Evolutionary conservation across 2,888 invertebrate species (phyloP), one percentile per base, ranked within the genome.

Genomic region (Noctua fimbriata): DNA sequence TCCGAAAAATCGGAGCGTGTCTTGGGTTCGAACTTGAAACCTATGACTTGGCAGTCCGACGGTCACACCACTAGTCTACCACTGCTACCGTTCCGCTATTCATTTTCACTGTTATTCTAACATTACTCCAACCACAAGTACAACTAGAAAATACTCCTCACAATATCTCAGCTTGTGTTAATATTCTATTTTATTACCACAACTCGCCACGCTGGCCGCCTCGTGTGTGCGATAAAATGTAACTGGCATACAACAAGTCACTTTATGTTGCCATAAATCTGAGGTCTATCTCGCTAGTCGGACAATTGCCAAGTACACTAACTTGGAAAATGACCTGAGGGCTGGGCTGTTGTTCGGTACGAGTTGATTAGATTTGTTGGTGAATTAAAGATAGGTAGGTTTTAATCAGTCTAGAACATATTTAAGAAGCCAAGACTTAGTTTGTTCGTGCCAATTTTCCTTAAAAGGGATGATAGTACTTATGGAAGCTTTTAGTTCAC

Each of bases 231-330:
- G 14, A 84, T 84, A 78, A 84, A 84, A 71, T 67, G 83, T 73
- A 84, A 78, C 73, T 55, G 14, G 65, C 16, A 44, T 67, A 84
- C 77, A 65, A 81, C 73, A 72, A 72, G 81, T 72, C 73, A 73
- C 71, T 84, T 84, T 74, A 84, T 74, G 84, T 69, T 58, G 81
- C 65, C 69, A 84, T 84, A 81, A 84, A 84, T 84, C 81, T 72
- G 16, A 49, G 60, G 60, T 73, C 47, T 76, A 81, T 83, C 83
- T 75, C 18, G 24, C 4, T 41, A 55, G 52, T 28, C 81, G 44
- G 80, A 60, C 81, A 47, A 55, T 83, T 70, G 72, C 73, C 60
- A 69, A 76, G 65, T 63, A 55, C 24, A 73, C 60, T 75, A 47
- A 47, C 77, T 71, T 77, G 47, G 44, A n/a, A 49, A 82, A 82